Conservation (phyloP, 2,797 vertebrate genomes). For the Erpetoichthys calabaricus region DNA sequence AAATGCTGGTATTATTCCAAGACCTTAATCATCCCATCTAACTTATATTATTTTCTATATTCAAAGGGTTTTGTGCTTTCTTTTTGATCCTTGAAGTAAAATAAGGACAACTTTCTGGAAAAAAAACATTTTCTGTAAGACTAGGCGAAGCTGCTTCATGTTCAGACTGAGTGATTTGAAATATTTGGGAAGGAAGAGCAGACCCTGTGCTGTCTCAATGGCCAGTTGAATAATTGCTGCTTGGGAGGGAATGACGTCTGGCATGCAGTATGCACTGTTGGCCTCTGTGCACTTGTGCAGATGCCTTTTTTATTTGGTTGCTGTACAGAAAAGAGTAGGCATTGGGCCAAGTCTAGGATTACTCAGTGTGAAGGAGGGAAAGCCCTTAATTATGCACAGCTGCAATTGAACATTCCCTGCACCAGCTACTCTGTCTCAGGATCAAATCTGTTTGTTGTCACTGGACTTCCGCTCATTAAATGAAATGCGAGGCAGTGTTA, state of each 20-base stretch:
- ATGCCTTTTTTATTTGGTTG: conserved; percentile 17
- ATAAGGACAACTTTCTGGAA: too few relatives aligned
- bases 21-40: too few relatives aligned
- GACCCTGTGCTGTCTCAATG: conserved; percentile 3
- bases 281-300: conserved; percentile 9
- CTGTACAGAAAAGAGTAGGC: conserved; percentile 9
- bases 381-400: conserved; percentile 13
- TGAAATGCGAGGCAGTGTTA: conserved; percentile 19
- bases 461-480: conserved; percentile 19
- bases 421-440: conserved; percentile 7
- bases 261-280: conserved; percentile 5
- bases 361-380: conserved; percentile 11
- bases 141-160: too few relatives aligned
- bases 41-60: too few relatives aligned
- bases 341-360: conserved; percentile 8
- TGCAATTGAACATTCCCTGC: conserved; percentile 16
- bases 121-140: too few relatives aligned
- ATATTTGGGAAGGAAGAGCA: conserved; percentile 7
- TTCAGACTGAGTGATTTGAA: conserved; percentile 7
- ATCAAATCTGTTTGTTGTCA: conserved; percentile 14
- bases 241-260: conserved; percentile 5
- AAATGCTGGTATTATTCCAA: too few relatives aligned
- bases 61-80: too few relatives aligned
- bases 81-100: too few relatives aligned
- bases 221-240: conserved; percentile 14